Conservation (phyloP, 2,113 vertebrate species). For the Sceloporus tristichus region DNA sequence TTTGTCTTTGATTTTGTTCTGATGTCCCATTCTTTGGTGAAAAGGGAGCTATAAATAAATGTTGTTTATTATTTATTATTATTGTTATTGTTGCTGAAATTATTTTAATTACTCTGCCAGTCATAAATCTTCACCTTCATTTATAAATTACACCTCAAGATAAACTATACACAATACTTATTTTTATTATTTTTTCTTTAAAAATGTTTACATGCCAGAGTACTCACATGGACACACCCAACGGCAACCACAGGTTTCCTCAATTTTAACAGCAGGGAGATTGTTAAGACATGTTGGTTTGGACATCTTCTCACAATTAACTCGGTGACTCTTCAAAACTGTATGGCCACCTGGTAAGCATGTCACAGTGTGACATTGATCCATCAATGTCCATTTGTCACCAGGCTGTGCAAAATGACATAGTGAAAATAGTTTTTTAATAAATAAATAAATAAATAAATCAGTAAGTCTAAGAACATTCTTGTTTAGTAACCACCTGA, state of each 20-base stretch:
- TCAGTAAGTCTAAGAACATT: background rate
- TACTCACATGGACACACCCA: constrained; percentile 96
- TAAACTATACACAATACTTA: background rate
- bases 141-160: background rate
- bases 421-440: background rate
- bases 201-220: background rate
- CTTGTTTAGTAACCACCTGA: fast-evolving
- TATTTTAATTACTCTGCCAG: background rate
- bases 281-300: constrained; percentile 87
- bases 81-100: background rate
- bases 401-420: constrained; percentile 83
- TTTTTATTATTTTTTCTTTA: no score
- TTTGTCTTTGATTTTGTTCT: no score
- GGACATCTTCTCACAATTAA: constrained; percentile 90
- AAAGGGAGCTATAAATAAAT: no score
- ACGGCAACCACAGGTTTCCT: constrained; percentile 90
- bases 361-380: constrained; percentile 89
- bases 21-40: no score
- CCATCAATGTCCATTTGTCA: constrained; percentile 88
- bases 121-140: background rate
- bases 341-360: constrained; percentile 89
- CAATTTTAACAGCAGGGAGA: constrained; percentile 84
- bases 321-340: constrained; percentile 84
- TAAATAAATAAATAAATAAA: no score
- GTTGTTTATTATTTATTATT: no score